Evolutionary conservation across 2,113 vertebrate species (phyloP).

Genomic region (Emydura subglobosa): DNA sequence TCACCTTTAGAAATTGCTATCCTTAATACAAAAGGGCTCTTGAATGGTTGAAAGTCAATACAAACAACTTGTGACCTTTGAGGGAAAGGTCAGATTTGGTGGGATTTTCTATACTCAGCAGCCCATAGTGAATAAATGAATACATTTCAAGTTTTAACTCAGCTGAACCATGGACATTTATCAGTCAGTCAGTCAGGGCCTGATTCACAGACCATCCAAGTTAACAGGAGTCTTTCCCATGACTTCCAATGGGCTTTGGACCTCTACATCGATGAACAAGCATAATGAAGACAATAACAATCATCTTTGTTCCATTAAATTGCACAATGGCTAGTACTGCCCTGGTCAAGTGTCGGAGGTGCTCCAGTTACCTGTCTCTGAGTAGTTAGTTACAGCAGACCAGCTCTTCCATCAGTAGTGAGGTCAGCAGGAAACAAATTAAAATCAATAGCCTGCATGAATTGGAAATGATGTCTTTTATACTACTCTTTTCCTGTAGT

Average conservation of each 20-base stretch:
- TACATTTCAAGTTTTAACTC: neutral
- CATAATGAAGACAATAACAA: neutral
- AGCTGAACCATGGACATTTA: neutral
- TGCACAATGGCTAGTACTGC: rapidly evolving
- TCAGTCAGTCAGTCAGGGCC: neutral
- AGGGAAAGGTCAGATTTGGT: neutral
- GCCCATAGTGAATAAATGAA: neutral
- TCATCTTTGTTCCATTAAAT: neutral
- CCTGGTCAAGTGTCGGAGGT: neutral
- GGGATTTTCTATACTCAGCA: neutral
- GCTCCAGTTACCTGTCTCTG: neutral
- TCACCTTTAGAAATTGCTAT: neutral
- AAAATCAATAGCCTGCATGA: rapidly evolving
- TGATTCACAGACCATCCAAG: neutral
- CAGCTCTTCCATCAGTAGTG: neutral
- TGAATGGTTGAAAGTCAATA: neutral
- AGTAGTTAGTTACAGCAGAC: neutral
- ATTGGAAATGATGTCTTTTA: neutral
- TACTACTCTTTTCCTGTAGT: neutral
- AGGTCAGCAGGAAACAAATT: neutral
- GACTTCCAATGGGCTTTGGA: neutral
- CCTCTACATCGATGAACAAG: neutral
- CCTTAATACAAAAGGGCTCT: neutral
- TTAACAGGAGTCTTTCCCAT: neutral
- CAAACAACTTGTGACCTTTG: neutral